These are phyloP conservation scores for Andrena flavipes DNA, from an alignment of 2,888 invertebrate species.

Conservation along the genomic window DNA sequence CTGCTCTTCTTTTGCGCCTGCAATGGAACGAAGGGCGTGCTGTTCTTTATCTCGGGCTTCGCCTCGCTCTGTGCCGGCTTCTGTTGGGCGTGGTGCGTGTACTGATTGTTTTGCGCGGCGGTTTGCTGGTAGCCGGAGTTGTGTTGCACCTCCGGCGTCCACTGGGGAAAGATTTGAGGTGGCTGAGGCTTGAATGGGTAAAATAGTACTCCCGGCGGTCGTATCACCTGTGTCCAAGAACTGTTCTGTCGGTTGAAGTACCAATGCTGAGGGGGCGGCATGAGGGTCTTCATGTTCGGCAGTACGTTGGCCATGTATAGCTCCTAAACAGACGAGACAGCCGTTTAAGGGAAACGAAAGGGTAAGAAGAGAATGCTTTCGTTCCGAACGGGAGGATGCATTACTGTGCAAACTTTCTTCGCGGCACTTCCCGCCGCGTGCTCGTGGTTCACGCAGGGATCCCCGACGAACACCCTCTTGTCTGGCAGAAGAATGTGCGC, in stretches of 20 bases:
- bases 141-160: conserved; percentile 63
- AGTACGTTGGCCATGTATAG: conserved; percentile 71
- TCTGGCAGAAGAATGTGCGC: conserved; percentile 86
- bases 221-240: conserved; percentile 63
- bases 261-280: conserved; percentile 73
- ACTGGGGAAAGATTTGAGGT: conserved; percentile 53
- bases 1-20: conserved; percentile 86
- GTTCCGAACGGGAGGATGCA: not conserved
- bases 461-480: conserved; percentile 85
- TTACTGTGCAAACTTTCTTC: conserved; percentile 79
- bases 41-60: conserved; percentile 69
- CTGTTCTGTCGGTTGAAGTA: conserved; percentile 58
- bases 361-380: too few species aligned
- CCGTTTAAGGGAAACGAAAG: not conserved
- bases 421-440: conserved; percentile 86
- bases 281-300: conserved; percentile 72
- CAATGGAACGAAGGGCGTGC: conserved; percentile 86
- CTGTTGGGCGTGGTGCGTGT: conserved; percentile 18
- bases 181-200: conserved; percentile 45
- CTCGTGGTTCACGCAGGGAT: conserved; percentile 83
- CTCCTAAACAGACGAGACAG: conserved; percentile 62
- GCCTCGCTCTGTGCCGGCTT: conserved; percentile 74
- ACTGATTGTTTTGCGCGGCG: conserved; percentile 29
- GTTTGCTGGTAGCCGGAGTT: conserved; percentile 58
- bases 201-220: conserved; percentile 59